Evolutionary conservation across 1,140 invertebrate genomes (phyloP).

Genomic region (Eupristina koningsbergeri): DNA sequence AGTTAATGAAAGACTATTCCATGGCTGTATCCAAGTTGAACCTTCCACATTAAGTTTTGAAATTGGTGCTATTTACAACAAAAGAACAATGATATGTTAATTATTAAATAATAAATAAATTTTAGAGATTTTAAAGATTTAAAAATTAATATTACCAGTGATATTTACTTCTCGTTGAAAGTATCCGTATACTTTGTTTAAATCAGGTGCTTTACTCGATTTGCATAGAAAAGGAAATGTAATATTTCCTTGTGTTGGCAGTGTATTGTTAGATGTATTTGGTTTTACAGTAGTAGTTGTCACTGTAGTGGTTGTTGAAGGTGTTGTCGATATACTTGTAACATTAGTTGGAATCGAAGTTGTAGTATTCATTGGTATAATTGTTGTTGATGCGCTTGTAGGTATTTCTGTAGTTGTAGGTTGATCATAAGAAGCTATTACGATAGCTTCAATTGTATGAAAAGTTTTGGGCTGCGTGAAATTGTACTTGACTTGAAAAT

Average conservation of each 20-base stretch:
- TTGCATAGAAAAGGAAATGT: conserved; percentile 58
- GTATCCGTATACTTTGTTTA: conserved; percentile 82
- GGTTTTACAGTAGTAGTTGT: conserved; percentile 47
- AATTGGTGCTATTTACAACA: conserved; percentile 76
- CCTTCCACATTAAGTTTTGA: conserved; percentile 79
- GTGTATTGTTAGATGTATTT: conserved; percentile 50
- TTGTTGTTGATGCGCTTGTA: no score
- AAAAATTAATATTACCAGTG: conserved; percentile 74
- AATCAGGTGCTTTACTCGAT: conserved; percentile 76
- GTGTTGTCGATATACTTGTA: conserved; percentile 52
- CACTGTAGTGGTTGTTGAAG: conserved; percentile 53
- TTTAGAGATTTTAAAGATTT: neutral
- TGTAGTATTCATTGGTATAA: conserved; percentile 56
- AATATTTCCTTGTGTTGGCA: conserved; percentile 58
- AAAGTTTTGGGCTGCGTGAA: conserved; percentile 76
- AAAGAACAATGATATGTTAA: neutral
- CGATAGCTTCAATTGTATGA: conserved; percentile 80
- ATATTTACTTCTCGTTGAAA: conserved; percentile 77
- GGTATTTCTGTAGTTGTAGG: conserved; percentile 75
- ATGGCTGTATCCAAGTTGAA: conserved; percentile 85
- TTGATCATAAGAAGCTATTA: conserved; percentile 79
- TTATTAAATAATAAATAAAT: conserved; percentile 20
- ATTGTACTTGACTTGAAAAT: conserved; percentile 77
- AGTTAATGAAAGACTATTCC: conserved; percentile 81
- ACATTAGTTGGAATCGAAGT: conserved; percentile 56